These are phyloP conservation scores for Drosophila elegans DNA, from an alignment of 1,140 invertebrate species.

Conservation along the genomic window DNA sequence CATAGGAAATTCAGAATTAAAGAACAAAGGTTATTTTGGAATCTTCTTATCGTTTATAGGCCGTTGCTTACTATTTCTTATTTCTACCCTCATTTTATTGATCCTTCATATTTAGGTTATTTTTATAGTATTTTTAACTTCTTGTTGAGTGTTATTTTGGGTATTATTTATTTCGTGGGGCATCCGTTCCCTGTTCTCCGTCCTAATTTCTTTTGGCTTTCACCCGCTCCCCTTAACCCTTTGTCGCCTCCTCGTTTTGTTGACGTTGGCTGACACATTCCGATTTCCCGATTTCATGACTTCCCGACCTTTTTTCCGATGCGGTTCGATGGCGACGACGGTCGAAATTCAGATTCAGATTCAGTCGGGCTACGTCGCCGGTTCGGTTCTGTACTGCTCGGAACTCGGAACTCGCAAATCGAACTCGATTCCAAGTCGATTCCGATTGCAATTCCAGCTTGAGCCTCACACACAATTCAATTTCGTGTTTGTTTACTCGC, in stretches of 20 bases:
- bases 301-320: slow-evolving; percentile 15
- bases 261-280: slow-evolving; percentile 19
- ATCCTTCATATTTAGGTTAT: neutral
- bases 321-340: slow-evolving; percentile 19
- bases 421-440: slow-evolving; percentile 2
- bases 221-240: neutral
- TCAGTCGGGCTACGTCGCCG: slow-evolving; percentile 58
- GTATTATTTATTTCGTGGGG: neutral
- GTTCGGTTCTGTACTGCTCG: slow-evolving; percentile 50
- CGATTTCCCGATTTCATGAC: neutral
- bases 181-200: neutral
- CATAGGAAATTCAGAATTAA: too few species aligned
- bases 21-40: too few species aligned
- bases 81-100: neutral
- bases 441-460: neutral
- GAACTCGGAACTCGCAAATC: slow-evolving; percentile 6
- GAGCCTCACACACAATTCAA: slow-evolving; percentile 2
- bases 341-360: slow-evolving; percentile 15
- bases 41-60: neutral
- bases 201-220: neutral
- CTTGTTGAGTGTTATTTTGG: neutral
- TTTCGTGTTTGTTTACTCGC: slow-evolving; percentile 31
- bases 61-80: neutral
- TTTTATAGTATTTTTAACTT: neutral
- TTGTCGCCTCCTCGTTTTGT: neutral